A percentile compares a stretch with the other conserved stretches of the same genome.
phyloP scores from a whole-genome alignment of 1,140 invertebrate species.

The Brachionus rubens region DNA sequence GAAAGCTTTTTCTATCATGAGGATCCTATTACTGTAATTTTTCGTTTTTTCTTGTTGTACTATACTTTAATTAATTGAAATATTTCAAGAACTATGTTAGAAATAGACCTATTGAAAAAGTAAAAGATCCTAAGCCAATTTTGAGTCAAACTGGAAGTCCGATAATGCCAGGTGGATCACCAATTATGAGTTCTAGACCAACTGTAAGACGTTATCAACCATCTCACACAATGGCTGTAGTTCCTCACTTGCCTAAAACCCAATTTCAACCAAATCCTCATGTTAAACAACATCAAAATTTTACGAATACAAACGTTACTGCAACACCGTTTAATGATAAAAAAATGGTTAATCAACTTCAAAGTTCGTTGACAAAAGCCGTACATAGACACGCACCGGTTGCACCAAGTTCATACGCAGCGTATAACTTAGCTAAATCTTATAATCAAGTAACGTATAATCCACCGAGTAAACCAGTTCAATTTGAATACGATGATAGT shows the following conservation, averaged over 20 bases:
- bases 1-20: not conserved
- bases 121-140: conserved; percentile 40
- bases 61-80: not conserved
- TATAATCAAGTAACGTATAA: conserved; percentile 15
- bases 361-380: conserved; percentile 44
- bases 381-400: conserved; percentile 13
- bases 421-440: not conserved
- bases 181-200: not conserved
- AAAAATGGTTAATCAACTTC: conserved; percentile 47
- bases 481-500: not conserved
- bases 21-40: conserved; percentile 37
- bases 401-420: not conserved
- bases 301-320: not conserved
- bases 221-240: not conserved
- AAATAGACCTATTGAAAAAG: conserved; percentile 41
- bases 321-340: conserved; percentile 13
- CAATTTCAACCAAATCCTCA: not conserved
- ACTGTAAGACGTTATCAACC: conserved; percentile 15
- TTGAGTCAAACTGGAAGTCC: conserved; percentile 45
- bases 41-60: not conserved
- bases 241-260: not conserved
- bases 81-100: conserved; percentile 21
- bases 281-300: not conserved
- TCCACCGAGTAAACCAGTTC: conserved; percentile 24
- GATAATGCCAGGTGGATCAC: conserved; percentile 3